Evolutionary conservation across 2,797 vertebrate species (phyloP).

Genomic region (Thunnus albacares): DNA sequence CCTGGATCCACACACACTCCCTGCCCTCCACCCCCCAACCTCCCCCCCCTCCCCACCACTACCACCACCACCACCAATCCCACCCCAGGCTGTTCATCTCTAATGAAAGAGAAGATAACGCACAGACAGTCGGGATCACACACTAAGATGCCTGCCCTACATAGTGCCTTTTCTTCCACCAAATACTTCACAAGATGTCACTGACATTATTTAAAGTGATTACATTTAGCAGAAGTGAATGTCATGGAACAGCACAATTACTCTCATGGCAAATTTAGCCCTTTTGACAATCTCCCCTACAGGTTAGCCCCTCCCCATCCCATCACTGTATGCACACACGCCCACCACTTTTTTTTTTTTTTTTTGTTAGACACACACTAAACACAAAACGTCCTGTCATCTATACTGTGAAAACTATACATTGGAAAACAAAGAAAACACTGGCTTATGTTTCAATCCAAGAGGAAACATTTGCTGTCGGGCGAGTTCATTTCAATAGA

Average conservation of each 20-base stretch:
- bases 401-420: slow-evolving; percentile 54
- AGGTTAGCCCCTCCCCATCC: slow-evolving; percentile 58
- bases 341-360: slow-evolving; percentile 46
- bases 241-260: slow-evolving; percentile 79
- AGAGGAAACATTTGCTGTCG: slow-evolving; percentile 74
- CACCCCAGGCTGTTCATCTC: slow-evolving; percentile 91
- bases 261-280: slow-evolving; percentile 81
- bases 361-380: slow-evolving; percentile 35
- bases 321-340: neutral
- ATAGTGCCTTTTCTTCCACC: slow-evolving; percentile 81
- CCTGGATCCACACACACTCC: slow-evolving; percentile 49
- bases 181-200: slow-evolving; percentile 83
- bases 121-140: slow-evolving; percentile 86
- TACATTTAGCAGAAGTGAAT: slow-evolving; percentile 85
- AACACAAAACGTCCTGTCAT: slow-evolving; percentile 66
- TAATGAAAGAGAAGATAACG: slow-evolving; percentile 89
- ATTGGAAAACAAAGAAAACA: slow-evolving; percentile 72
- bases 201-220: slow-evolving; percentile 87
- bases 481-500: slow-evolving; percentile 57
- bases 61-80: slow-evolving; percentile 51
- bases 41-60: slow-evolving; percentile 65
- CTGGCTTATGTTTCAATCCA: slow-evolving; percentile 77
- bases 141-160: slow-evolving; percentile 84
- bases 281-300: slow-evolving; percentile 78
- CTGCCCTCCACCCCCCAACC: slow-evolving; percentile 62